Base-by-base conservation (phyloP, 1,140 invertebrate species). In the Coelopa frigida region DNA sequence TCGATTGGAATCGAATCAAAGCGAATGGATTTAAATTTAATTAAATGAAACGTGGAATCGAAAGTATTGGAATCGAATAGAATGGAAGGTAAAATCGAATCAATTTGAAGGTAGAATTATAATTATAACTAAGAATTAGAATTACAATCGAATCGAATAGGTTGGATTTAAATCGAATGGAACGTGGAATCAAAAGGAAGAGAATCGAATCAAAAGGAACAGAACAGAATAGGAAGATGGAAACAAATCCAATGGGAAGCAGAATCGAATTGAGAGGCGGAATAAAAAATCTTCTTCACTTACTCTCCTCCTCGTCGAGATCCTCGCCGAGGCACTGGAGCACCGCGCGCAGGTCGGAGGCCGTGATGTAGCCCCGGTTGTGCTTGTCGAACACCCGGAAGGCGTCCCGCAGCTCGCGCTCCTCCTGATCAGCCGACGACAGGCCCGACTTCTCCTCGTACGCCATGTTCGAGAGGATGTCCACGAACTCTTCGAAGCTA, bases 401-500 rank as follows among this genome's bases (percentile, higher is more conserved):
- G n/a, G 87, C 87, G 62, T 90, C 87, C 27, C 85, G 70, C n/a
- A 90, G 70, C 59, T 92, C 89, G 51, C 88, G 82, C 59, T 93
- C 89, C 63, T 93, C 80, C 61, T 85, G 80, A 58, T 86, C 83
- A 21, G 79, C 77, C 40, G 70, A 74, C 48, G 71, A 76, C 46
- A 61, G 77, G 62, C 53, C 82, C 76, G 12, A 78, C 74, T 46
- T 78, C 79, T 47, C 75, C 76, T 66, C 61, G 15, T 67, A 63
- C 2, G 66, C 61, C 60, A 88, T 87, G 64, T 89, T 89, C 49
- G 85, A 89, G 32, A 90, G 84, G 24, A 94, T 92, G 67, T 89
- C 86, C 3, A 93, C 87, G 59, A 94, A 94, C 68, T 94, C 90
- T 53, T 93, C 89, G 57, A 94, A 92, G 58, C 86, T 89, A 31